phyloP scores from a whole-genome alignment of 2,797 vertebrate species.

The Odontamblyopus lacepedii region DNA sequence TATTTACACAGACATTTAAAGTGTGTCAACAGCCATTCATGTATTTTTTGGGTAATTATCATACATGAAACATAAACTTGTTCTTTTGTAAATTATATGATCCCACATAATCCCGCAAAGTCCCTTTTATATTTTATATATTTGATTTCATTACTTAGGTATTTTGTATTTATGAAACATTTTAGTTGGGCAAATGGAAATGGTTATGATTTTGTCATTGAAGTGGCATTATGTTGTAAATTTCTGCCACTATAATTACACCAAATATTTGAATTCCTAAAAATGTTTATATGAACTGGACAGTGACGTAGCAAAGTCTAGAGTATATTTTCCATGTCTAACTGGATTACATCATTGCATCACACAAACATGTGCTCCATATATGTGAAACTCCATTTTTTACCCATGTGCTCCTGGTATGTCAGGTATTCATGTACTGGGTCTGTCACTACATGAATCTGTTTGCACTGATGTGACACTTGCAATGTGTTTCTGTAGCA shows the following conservation, averaged over 20 bases:
- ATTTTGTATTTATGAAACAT: background rate
- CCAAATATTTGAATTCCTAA: background rate
- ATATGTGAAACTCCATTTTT: slow-evolving; percentile 1
- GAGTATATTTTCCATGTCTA: slow-evolving; percentile 6
- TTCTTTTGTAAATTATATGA: background rate
- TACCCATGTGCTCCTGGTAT: background rate
- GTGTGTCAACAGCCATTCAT: background rate
- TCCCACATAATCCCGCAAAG: background rate
- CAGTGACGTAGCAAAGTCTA: background rate
- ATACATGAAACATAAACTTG: background rate
- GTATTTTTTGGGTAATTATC: background rate
- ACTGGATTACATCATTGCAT: background rate
- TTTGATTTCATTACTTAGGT: background rate
- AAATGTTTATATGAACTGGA: background rate
- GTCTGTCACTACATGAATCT: background rate
- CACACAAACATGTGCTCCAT: background rate
- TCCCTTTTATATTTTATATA: background rate
- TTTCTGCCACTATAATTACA: background rate
- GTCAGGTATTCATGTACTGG: background rate
- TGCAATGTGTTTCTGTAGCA: background rate
- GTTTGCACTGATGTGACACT: background rate
- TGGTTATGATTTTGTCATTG: background rate
- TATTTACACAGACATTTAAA: background rate
- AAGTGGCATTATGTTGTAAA: background rate
- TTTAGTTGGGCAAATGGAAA: background rate